A percentile compares a stretch with the other conserved stretches of the same genome.
Evolutionary conservation across 2,797 vertebrate species (phyloP).

Genomic region (Falco berigora): DNA sequence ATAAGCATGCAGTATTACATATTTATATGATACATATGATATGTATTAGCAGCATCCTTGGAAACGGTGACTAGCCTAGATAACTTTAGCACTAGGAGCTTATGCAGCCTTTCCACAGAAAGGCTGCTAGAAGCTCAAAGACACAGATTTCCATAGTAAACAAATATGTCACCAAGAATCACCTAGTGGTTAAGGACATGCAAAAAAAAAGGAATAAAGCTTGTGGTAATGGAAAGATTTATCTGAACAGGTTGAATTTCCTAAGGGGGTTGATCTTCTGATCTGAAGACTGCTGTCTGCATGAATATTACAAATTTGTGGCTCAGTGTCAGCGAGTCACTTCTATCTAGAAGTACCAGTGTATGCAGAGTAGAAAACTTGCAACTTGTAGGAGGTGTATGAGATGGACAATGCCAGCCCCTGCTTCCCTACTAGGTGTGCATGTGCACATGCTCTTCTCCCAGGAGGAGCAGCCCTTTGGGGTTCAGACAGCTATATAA

Average conservation of each 20-base stretch:
- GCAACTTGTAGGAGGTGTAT: not conserved
- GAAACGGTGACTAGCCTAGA: not conserved
- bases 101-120: not conserved
- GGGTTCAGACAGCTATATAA: not conserved
- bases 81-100: not conserved
- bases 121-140: not conserved
- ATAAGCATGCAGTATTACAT: not conserved
- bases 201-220: accelerated
- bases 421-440: not conserved
- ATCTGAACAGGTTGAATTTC: not conserved
- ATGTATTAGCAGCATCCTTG: not conserved
- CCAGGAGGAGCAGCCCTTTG: not conserved
- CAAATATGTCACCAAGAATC: not conserved
- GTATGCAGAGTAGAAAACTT: not conserved
- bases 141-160: not conserved
- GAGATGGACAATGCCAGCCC: not conserved
- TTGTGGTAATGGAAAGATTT: not conserved
- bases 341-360: not conserved
- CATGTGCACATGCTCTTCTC: not conserved
- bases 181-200: not conserved
- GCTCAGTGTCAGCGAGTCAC: not conserved
- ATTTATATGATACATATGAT: not conserved
- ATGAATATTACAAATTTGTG: not conserved
- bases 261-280: not conserved
- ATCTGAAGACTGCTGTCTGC: not conserved